phyloP scores from a whole-genome alignment of 2,888 invertebrate species.

The Cheilosia vulpina region DNA sequence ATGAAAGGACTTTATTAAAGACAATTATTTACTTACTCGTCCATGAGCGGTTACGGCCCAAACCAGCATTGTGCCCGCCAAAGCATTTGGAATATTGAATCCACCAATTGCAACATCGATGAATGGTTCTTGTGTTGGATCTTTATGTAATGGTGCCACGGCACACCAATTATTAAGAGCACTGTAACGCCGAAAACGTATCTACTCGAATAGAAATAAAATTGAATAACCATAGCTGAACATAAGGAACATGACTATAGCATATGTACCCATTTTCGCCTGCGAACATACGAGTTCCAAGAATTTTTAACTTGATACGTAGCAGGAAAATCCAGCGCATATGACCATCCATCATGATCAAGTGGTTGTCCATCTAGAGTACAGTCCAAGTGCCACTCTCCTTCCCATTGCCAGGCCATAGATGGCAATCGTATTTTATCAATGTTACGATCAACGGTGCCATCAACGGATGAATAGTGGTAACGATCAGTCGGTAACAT shows the following conservation, averaged over 20 bases:
- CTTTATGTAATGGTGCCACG: conserved; percentile 94
- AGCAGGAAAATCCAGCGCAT: conserved; percentile 95
- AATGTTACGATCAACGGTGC: conserved; percentile 90
- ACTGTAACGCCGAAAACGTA: conserved; percentile 92
- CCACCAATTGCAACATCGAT: conserved; percentile 96
- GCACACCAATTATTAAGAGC: conserved; percentile 97
- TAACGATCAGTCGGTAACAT: conserved; percentile 94
- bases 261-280: conserved; percentile 91
- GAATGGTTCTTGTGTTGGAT: conserved; percentile 95
- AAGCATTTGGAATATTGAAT: conserved; percentile 90
- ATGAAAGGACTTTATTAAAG: too few relatives aligned
- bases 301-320: conserved; percentile 91
- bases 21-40: conserved; percentile 85
- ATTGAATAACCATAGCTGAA: neutral
- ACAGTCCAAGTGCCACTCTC: conserved; percentile 94
- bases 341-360: conserved; percentile 96
- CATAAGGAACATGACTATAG: neutral
- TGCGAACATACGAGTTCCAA: conserved; percentile 95
- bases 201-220: conserved; percentile 50
- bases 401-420: conserved; percentile 98
- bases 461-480: conserved; percentile 93
- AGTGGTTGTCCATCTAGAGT: conserved; percentile 93
- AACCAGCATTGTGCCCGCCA: conserved; percentile 90
- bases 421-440: conserved; percentile 94
- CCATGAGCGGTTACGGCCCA: conserved; percentile 98